Percentiles rank a stretch among this genome's conserved stretches.
Evolutionary conservation across 2,888 invertebrate genomes (phyloP).

Genomic region (Lasioglossum morio): DNA sequence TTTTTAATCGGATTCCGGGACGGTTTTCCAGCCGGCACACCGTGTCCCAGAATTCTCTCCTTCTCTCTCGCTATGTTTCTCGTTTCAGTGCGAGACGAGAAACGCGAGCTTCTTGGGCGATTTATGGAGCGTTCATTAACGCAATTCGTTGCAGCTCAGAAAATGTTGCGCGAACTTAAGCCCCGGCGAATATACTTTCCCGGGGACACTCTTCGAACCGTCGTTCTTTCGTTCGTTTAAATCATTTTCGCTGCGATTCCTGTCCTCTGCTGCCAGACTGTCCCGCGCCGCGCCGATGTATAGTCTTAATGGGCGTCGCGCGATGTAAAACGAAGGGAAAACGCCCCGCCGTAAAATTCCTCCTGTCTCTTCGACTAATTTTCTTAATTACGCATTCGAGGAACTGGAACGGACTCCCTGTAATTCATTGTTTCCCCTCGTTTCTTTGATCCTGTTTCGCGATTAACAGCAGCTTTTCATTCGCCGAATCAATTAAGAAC

Average conservation of each 20-base stretch:
- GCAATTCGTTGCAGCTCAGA: conserved; percentile 24
- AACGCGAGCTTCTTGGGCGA: conserved; percentile 13
- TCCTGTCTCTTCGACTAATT: background rate
- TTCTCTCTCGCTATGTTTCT: background rate
- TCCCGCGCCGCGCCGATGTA: conserved; percentile 8
- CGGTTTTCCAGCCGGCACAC: conserved; percentile 5
- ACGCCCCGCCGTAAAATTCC: background rate
- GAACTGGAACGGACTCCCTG: conserved; percentile 1
- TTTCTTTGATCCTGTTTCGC: conserved; percentile 7
- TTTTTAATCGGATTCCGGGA: conserved; percentile 35
- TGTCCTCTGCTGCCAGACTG: background rate
- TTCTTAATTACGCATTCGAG: background rate
- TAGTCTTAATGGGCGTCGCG: background rate
- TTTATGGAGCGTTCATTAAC: conserved; percentile 35
- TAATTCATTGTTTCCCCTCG: background rate
- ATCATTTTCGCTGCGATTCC: conserved; percentile 13
- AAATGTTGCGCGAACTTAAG: conserved; percentile 5
- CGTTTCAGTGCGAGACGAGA: background rate
- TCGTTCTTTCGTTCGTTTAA: conserved; percentile 9
- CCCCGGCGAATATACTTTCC: background rate
- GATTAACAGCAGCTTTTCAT: background rate
- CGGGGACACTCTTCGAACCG: conserved; percentile 3
- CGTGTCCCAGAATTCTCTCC: background rate
- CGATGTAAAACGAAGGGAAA: background rate
- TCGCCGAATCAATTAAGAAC: background rate